Base-by-base conservation (phyloP, 2,113 vertebrate genomes). In the Engraulis encrasicolus region DNA sequence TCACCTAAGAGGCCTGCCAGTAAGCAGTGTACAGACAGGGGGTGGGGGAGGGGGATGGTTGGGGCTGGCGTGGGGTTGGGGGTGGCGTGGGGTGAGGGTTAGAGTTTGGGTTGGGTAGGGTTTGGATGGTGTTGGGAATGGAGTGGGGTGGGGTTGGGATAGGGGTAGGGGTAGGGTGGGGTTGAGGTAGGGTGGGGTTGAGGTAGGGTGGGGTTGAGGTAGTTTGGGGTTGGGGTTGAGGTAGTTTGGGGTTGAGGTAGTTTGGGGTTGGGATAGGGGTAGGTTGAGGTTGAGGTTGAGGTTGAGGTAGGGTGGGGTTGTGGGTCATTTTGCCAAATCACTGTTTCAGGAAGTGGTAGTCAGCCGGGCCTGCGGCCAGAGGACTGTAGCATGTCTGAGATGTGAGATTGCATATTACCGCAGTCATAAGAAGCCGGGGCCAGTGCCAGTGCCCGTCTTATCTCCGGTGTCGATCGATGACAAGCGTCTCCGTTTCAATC, bases 391-490 rank as follows among this genome's bases (percentile, higher is more conserved):
- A 17, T 49, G 34, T n/a, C 58, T 66, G 11, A n/a, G n/a, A n/a
- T n/a, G n/a, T 23, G 9, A 31, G 58, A 66, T 31, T 11, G 34
- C 27, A 5, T 12, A 74, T 74, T 34, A 45, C 40, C 40, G 40
- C 40, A 17, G 15, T 74, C 27, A 37, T 66, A 31, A 79, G 4
- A 36, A 82, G 40, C 49, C 66, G 19, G n/a, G 54, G 49, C 20
- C 11, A 36, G 11, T 31, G 17, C 27, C 31, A 7, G 3, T 38
- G 37, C 36, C 18, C 2, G 34, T 80, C 81, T 85, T 3, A n/a
- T 80, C 81, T 86, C 49, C 31, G 58, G 34, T 78, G 74, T 6
- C 12, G 71, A 89, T 90, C 27, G 37, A 87, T 92, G 89, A 88
- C 45, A 34, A 6, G 79, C 83, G 77, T 88, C 3, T 15, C 49